Base-by-base conservation (phyloP, 2,113 vertebrate genomes). In the Tachysurus fulvidraco region DNA sequence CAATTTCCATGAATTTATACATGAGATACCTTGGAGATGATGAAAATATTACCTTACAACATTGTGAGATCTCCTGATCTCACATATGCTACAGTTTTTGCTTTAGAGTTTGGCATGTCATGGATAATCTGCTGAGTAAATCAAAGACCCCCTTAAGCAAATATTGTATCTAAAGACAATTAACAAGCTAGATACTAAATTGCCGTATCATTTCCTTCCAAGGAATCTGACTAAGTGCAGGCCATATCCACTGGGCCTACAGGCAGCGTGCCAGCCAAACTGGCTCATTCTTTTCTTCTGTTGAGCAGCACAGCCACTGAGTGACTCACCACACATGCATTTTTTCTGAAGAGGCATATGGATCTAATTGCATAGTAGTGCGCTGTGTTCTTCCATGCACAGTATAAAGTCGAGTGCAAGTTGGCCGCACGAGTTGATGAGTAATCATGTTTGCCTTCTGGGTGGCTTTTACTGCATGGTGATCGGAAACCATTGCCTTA, bases 291-390 rank as follows among this genome's bases (percentile, higher is more conserved):
- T 19, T 92, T 92, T 89, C 94, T 94, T 89, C 92, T 94, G 25
- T 91, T 90, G 82, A 94, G 93, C 86, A 93, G 94, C 85, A 95
- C 94, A 0, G 91, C 90, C 0, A 94, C 86, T 92, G 88, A 91
- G 93, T 96, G 94, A 91, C 94, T 95, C 90, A 92, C 64, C 83
- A 85, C 64, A 88, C 85, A n/a, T 36, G 67, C 50, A 59, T 88
- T 25, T 74, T 74, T 79, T 87, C 88, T 62, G 23, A 81, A 81
- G 36, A 81, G 87, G 41, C 92, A 93, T 81, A 83, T 92, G 91
- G 90, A 88, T 91, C 86, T 62, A 74, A 81, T 92, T 84, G 81
- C 90, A 91, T 73, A 44, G 79, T 30, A 80, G 85, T 78, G 85
- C 78, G 71, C 81, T 76, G 74, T 59, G 9, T 84, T 84, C 50